Evolutionary conservation across 2,113 vertebrate species (phyloP).

Genomic region (Rhynchomys soricoides): DNA sequence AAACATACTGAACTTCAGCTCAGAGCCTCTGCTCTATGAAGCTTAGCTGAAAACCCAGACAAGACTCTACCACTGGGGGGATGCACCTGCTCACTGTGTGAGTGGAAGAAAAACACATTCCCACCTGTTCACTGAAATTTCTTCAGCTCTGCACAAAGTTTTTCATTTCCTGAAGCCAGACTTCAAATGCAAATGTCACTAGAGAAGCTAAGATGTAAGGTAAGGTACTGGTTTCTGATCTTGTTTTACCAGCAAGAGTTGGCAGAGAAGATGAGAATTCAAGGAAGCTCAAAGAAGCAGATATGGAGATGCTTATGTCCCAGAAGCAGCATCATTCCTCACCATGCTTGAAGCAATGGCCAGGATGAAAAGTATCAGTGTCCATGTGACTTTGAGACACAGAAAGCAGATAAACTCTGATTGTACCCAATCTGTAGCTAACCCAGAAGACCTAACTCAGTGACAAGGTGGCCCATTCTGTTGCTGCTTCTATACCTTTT

Average conservation of each 20-base stretch:
- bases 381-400: not conserved
- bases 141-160: not conserved
- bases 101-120: not conserved
- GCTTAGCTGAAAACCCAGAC: not conserved
- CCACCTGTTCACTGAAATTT: constrained; percentile 20
- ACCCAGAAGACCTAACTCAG: not conserved
- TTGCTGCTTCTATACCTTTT: not conserved
- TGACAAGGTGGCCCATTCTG: not conserved
- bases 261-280: not conserved
- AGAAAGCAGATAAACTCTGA: not conserved
- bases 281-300: not conserved
- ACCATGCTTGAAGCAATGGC: not conserved
- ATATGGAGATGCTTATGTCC: not conserved
- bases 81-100: not conserved
- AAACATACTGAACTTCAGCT: not conserved
- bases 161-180: not conserved
- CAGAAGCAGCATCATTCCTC: not conserved
- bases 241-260: constrained; percentile 1
- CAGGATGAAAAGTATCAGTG: not conserved
- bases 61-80: not conserved
- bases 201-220: not conserved
- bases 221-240: constrained; percentile 2
- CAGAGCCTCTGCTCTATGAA: not conserved
- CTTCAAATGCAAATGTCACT: not conserved
- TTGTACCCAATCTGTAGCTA: not conserved